Evolutionary conservation across 2,888 invertebrate genomes (phyloP).

Genomic region (Punctoribates punctum): DNA sequence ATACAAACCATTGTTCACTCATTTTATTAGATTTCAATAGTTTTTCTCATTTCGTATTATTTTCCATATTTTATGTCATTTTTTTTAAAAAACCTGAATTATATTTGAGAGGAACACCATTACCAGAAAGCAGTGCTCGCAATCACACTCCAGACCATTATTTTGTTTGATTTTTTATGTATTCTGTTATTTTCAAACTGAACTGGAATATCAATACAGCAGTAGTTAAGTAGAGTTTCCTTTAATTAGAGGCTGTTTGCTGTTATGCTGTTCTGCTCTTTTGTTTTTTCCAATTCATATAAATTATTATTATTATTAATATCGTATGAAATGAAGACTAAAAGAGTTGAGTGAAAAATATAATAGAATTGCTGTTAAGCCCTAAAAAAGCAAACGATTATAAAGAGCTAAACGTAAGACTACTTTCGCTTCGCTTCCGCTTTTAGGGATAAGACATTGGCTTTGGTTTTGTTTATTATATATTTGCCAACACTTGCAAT

Average conservation of each 20-base stretch:
- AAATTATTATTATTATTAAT: background rate
- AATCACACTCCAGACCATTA: background rate
- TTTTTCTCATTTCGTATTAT: background rate
- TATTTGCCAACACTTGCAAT: background rate
- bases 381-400: background rate
- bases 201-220: background rate
- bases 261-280: no score
- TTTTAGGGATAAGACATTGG: background rate
- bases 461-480: background rate
- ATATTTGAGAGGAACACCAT: background rate
- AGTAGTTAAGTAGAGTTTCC: conserved; percentile 1
- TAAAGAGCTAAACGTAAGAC: background rate
- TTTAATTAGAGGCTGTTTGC: background rate
- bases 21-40: conserved; percentile 13
- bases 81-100: conserved; percentile 4
- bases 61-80: conserved; percentile 7
- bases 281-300: background rate
- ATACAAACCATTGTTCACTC: conserved; percentile 3
- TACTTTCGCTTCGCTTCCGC: background rate
- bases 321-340: background rate
- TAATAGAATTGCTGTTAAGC: background rate
- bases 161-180: background rate
- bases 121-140: background rate
- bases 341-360: background rate
- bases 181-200: background rate